phyloP scores from a whole-genome alignment of 2,113 vertebrate species.

The Sturnira hondurensis region DNA sequence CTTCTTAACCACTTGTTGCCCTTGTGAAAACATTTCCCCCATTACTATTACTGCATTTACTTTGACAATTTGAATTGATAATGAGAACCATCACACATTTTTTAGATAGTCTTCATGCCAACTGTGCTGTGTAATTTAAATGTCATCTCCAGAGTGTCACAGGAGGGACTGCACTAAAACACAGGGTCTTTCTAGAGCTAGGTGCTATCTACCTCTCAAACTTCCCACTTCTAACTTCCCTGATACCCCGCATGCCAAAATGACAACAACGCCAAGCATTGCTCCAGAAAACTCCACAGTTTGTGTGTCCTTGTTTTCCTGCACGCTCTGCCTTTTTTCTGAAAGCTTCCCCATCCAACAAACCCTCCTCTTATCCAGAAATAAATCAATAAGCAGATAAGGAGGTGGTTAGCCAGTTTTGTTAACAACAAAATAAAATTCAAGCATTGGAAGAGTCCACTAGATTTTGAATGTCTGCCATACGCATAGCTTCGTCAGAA shows the following conservation, averaged over 20 bases:
- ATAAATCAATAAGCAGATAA: background rate
- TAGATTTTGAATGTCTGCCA: background rate
- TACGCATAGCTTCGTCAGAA: background rate
- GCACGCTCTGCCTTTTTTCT: fast-evolving
- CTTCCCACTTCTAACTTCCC: background rate
- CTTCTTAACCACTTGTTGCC: background rate
- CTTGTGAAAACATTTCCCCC: background rate
- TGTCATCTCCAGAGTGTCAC: background rate
- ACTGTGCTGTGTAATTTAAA: background rate
- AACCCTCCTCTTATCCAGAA: background rate
- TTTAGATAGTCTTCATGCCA: background rate
- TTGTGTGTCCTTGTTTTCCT: background rate
- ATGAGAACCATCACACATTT: background rate
- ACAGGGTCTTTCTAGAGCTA: background rate
- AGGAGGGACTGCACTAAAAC: background rate
- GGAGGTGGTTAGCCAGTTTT: background rate
- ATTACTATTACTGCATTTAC: background rate
- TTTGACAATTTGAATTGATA: background rate
- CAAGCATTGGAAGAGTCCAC: background rate
- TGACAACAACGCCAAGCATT: background rate
- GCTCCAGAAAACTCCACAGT: background rate
- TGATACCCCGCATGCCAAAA: background rate
- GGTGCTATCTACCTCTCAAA: background rate
- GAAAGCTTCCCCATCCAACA: background rate
- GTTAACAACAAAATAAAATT: background rate